Conservation (phyloP, 1,140 invertebrate species). For the Polyergus mexicanus region DNA sequence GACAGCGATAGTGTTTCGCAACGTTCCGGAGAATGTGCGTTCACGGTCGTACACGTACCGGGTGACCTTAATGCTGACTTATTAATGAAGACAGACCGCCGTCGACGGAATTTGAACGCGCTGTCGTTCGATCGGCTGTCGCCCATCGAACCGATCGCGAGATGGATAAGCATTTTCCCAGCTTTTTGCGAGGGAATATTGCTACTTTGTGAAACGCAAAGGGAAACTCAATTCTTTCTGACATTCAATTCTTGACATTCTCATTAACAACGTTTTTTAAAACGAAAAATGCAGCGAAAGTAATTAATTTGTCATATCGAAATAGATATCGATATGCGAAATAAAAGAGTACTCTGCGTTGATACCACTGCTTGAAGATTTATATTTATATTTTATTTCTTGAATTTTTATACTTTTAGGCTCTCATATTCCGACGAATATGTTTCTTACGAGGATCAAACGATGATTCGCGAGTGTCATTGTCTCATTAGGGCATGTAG, state of each 20-base stretch:
- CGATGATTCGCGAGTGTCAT: not conserved
- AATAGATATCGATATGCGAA: not conserved
- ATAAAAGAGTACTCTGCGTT: no score
- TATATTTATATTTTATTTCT: not conserved
- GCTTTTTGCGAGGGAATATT: not conserved
- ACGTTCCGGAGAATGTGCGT: slow-evolving; percentile 78
- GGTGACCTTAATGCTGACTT: slow-evolving; percentile 56
- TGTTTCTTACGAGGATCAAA: not conserved
- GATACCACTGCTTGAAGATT: no score
- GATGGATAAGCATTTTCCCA: not conserved
- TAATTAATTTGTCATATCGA: not conserved
- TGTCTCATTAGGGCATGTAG: slow-evolving; percentile 21
- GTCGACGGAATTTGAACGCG: not conserved
- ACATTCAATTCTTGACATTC: no score
- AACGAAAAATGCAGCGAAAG: not conserved
- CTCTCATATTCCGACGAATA: not conserved
- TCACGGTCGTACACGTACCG: slow-evolving; percentile 77
- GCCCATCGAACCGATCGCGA: not conserved
- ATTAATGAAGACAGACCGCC: slow-evolving; percentile 64
- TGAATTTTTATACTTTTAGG: not conserved
- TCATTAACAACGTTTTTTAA: not conserved
- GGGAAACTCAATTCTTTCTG: not conserved
- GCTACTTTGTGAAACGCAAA: not conserved
- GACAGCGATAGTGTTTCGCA: slow-evolving; percentile 80
- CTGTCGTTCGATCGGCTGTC: slow-evolving; percentile 4